Percentiles rank a stretch among this genome's conserved stretches.
These are phyloP conservation scores for Lepus oiostolus DNA, from an alignment of 2,797 vertebrate genomes.

Conservation along the genomic window DNA sequence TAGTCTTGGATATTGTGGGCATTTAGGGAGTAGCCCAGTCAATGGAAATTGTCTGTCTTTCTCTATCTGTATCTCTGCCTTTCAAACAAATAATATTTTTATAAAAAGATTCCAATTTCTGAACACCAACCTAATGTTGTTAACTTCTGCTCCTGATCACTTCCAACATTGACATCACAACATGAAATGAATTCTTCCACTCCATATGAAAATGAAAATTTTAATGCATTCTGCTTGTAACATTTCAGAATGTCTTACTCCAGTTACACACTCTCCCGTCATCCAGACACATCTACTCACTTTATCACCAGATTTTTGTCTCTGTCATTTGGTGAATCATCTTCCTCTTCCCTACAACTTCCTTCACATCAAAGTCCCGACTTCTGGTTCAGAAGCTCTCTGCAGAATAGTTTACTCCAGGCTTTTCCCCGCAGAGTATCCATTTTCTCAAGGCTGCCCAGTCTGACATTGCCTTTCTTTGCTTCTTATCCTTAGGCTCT, in stretches of 20 bases:
- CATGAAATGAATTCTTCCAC: not conserved
- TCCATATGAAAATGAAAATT: not conserved
- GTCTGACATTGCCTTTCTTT: conserved; percentile 56
- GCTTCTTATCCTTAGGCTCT: conserved; percentile 70
- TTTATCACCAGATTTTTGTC: conserved; percentile 33
- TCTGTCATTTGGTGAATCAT: conserved; percentile 38
- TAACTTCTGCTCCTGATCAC: not conserved
- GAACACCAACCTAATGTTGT: not conserved
- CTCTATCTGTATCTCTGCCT: too few species aligned
- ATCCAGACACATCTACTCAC: not conserved
- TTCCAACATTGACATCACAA: not conserved
- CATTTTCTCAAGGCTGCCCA: conserved; percentile 53
- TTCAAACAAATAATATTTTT: too few species aligned
- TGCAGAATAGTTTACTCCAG: conserved; percentile 62
- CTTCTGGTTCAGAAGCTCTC: conserved; percentile 67
- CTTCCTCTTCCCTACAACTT: conserved; percentile 24
- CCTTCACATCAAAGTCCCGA: conserved; percentile 63
- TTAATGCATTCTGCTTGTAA: not conserved
- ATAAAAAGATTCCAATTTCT: too few species aligned
- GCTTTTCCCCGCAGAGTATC: not conserved
- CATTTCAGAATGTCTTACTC: conserved; percentile 3
- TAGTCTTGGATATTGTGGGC: too few species aligned
- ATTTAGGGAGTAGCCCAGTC: too few species aligned
- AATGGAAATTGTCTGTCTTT: too few species aligned
- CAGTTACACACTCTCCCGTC: not conserved